phyloP scores from a whole-genome alignment of 2,113 vertebrate species.

The Sarotherodon lohbergeri region DNA sequence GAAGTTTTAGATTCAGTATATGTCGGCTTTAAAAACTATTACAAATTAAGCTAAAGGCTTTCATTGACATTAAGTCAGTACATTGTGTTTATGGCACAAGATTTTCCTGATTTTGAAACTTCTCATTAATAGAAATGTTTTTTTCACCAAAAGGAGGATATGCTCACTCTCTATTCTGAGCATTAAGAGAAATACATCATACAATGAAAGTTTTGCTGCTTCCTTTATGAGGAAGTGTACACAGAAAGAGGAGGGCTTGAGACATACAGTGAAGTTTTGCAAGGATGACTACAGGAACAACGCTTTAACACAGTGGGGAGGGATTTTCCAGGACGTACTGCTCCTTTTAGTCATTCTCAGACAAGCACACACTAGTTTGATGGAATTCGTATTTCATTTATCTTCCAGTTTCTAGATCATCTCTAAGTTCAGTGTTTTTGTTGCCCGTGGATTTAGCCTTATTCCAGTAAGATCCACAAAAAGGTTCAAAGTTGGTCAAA shows the following conservation, averaged over 20 bases:
- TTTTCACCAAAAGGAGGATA: neutral
- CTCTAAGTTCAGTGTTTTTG: neutral
- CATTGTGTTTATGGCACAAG: neutral
- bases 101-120: neutral
- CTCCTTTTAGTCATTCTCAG: neutral
- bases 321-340: conserved; percentile 8
- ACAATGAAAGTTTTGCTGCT: neutral
- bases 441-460: neutral
- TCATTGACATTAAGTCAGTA: neutral
- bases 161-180: neutral
- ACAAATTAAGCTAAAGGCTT: neutral
- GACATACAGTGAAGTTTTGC: neutral
- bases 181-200: neutral
- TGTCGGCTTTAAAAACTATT: neutral
- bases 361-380: neutral
- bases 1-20: neutral
- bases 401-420: neutral
- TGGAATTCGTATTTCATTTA: neutral
- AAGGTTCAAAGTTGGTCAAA: neutral
- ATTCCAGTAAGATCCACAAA: neutral
- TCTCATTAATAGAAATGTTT: neutral
- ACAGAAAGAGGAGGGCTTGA: neutral
- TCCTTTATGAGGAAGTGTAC: neutral
- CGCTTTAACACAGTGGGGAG: neutral
- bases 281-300: neutral